Evolutionary conservation across 2,113 vertebrate genomes (phyloP).

Genomic region (Ancistrus triradiatus): DNA sequence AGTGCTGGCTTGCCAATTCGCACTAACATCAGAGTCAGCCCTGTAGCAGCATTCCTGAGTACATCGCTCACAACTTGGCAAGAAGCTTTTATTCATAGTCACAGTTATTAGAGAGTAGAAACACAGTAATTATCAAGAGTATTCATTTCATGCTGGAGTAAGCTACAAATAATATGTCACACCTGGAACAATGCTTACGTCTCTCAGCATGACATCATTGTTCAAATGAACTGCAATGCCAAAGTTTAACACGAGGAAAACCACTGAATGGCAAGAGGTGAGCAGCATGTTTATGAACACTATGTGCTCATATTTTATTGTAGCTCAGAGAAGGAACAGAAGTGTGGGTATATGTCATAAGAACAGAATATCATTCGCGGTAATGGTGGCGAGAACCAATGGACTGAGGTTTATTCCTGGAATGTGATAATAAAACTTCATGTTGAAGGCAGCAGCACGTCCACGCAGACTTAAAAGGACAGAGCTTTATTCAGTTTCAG

Average conservation of each 20-base stretch:
- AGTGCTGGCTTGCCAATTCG: not conserved
- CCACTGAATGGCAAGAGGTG: not conserved
- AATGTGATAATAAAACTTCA: too few relatives aligned
- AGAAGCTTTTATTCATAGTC: constrained; percentile 6
- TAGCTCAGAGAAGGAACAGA: constrained; percentile 3
- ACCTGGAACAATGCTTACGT: constrained; percentile 8
- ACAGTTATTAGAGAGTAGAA: constrained; percentile 6
- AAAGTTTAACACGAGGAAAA: not conserved
- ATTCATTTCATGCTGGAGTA: constrained; percentile 12
- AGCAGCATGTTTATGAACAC: not conserved
- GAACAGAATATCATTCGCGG: too few relatives aligned
- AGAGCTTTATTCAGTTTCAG: too few relatives aligned
- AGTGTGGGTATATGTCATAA: too few relatives aligned
- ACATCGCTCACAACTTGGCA: not conserved
- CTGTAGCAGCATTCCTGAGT: constrained; percentile 2
- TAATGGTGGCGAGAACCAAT: too few relatives aligned
- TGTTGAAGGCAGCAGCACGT: too few relatives aligned
- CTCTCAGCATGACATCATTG: not conserved
- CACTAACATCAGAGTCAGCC: not conserved
- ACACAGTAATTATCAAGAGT: not conserved
- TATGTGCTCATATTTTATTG: constrained; percentile 20
- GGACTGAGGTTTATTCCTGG: too few relatives aligned
- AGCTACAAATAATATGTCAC: not conserved
- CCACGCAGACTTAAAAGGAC: too few relatives aligned
- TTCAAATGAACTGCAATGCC: not conserved